A percentile compares a stretch with the other conserved stretches of the same genome.
These are phyloP conservation scores for Steinernema khuongi DNA, from an alignment of 1,140 invertebrate species.

Conservation along the genomic window DNA sequence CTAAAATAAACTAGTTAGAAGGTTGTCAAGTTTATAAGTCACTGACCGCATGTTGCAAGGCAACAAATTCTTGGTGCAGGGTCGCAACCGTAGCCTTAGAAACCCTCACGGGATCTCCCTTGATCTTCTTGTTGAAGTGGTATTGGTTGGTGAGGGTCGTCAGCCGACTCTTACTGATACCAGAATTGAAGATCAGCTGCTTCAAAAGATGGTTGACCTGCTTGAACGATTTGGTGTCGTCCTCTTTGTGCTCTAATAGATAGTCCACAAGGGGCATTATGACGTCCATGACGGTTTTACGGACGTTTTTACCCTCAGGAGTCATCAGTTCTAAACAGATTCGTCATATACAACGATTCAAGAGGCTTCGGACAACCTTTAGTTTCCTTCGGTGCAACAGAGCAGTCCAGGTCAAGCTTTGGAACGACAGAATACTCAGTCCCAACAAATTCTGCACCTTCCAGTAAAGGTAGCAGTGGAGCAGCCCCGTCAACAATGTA, in stretches of 20 bases:
- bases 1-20: neutral
- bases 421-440: neutral
- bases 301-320: conserved; percentile 50
- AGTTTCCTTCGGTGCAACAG: neutral
- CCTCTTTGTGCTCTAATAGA: conserved; percentile 67
- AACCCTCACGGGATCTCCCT: conserved; percentile 19
- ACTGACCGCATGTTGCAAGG: neutral
- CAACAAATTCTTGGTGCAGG: neutral
- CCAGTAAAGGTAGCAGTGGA: conserved; percentile 43
- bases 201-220: conserved; percentile 65
- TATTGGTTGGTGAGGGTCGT: conserved; percentile 51
- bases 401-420: neutral
- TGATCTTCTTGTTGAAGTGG: conserved; percentile 33
- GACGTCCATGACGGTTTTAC: conserved; percentile 63
- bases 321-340: conserved; percentile 14
- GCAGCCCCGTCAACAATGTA: conserved; percentile 36
- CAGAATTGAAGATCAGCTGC: conserved; percentile 65
- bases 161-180: conserved; percentile 65
- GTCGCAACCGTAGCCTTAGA: conserved; percentile 14
- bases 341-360: neutral
- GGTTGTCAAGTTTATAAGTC: neutral
- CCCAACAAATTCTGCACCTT: conserved; percentile 32
- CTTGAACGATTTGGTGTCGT: conserved; percentile 72
- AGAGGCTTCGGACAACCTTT: neutral
- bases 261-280: conserved; percentile 64